Percentiles rank a stretch among this genome's conserved stretches.
phyloP scores from a whole-genome alignment of 2,797 vertebrate species.

The Enteromius thamalakanensis region DNA sequence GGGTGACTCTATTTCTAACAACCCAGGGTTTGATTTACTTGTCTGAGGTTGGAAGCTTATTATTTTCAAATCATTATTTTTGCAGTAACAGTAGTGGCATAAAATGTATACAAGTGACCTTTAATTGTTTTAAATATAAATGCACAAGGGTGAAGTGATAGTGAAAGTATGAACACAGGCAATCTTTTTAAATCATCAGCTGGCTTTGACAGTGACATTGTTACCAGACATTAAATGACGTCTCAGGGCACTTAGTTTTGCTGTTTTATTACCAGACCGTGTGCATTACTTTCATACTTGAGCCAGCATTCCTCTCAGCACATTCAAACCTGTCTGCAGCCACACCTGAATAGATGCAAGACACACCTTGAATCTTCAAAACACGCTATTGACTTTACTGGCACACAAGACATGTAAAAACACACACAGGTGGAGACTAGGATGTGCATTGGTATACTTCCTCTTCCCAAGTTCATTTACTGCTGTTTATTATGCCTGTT shows the following conservation, averaged over 20 bases:
- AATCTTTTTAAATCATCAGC: neutral
- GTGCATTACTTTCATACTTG: slow-evolving; percentile 5
- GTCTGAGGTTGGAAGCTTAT: neutral
- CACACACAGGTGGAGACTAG: neutral
- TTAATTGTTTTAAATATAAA: neutral
- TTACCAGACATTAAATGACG: neutral
- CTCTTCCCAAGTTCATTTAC: neutral
- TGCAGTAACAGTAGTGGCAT: neutral
- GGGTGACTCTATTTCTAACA: slow-evolving; percentile 3
- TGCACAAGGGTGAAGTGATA: neutral
- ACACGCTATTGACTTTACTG: slow-evolving; percentile 31
- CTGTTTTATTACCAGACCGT: neutral
- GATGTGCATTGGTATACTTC: neutral
- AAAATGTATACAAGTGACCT: neutral
- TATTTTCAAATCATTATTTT: slow-evolving; percentile 12
- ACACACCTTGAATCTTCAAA: slow-evolving; percentile 58
- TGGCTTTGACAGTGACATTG: neutral
- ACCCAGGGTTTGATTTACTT: neutral
- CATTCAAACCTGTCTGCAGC: slow-evolving; percentile 66
- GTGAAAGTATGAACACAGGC: neutral
- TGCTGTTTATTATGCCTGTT: neutral
- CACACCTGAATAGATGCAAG: slow-evolving; percentile 29
- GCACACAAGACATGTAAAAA: slow-evolving; percentile 18
- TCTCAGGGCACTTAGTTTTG: neutral
- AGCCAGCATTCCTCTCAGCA: slow-evolving; percentile 65